Evolutionary conservation across 2,888 invertebrate species (phyloP), one percentile per base, ranked within the genome.

Genomic region (Caenorhabditis panamensis): DNA sequence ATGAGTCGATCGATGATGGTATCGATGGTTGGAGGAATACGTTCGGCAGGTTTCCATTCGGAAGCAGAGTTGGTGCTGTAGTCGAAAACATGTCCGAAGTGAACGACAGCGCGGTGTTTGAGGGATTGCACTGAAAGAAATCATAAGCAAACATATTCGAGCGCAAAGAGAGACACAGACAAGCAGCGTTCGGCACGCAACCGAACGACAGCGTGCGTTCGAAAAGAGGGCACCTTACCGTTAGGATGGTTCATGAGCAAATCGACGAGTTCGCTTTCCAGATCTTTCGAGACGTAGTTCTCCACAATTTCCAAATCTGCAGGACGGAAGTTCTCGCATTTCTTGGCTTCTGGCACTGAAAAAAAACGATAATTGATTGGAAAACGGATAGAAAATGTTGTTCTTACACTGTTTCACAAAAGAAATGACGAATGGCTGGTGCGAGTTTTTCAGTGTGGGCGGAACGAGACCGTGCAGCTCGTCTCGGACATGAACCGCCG

Each of bases 61-160:
- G 59, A 61, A 5, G 86, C 85, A 9, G 84, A 75, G 51, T 89
- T 89, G 9, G 86, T 82, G 36, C 66, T 80, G 76, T 90, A 90
- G 72, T 89, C 84, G 71, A 90, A 90, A 8, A 75, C 84, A 69
- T 88, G 86, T 18, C 88, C 90, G 56, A 84, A 90, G 77, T 90
- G 90, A 24, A 88, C 78, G 3, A 90, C 89, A 0, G 83, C 81
- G 0, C 90, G 87, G 59, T 90, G 83, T 69, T 89, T 90, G 58
- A 90, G 37, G 1, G 67, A 76, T 56, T 79, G 44, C 13, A 59
- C 82, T 84, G 61, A 66, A 79, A n/a, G n/a, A n/a, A n/a, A n/a
- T n/a, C n/a, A n/a, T n/a, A n/a, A n/a, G n/a, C n/a, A n/a, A n/a
- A n/a, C n/a, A n/a, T n/a, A n/a, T n/a, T n/a, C n/a, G n/a, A n/a